A percentile compares a stretch with the other conserved stretches of the same genome.
Conservation (phyloP, 2,888 invertebrate genomes). For the Globia sparganii region DNA sequence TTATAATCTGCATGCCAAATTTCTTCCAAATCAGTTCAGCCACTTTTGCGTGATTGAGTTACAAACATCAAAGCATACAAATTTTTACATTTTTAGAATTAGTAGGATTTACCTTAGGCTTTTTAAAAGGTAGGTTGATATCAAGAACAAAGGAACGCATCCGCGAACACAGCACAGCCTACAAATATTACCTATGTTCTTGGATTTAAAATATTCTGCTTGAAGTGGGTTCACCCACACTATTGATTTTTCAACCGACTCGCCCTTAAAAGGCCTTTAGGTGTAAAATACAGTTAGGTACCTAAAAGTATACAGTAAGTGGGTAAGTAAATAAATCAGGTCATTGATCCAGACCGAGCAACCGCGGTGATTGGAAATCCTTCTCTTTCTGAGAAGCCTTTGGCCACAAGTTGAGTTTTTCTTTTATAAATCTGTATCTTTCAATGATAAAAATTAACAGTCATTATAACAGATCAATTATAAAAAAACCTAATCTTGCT, state of each 20-base stretch:
- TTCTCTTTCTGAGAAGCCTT: background rate
- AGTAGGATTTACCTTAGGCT: background rate
- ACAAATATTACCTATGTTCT: background rate
- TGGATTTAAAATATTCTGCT: background rate
- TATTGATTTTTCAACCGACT: background rate
- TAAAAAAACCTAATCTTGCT: background rate
- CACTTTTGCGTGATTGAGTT: background rate
- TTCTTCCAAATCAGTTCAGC: background rate
- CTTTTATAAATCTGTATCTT: too few species aligned
- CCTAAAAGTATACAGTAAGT: background rate
- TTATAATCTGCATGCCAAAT: background rate
- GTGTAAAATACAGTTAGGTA: background rate
- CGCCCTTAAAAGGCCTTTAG: background rate
- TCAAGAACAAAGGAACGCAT: background rate
- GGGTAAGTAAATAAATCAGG: background rate
- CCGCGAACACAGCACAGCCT: background rate
- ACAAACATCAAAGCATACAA: too few species aligned
- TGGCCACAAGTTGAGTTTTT: background rate
- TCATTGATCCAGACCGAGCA: background rate
- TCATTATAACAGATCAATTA: background rate
- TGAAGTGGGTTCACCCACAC: background rate
- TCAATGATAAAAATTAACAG: background rate
- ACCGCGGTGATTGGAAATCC: too few species aligned
- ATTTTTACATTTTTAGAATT: background rate
- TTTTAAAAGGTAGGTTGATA: background rate